Evolutionary conservation across 2,888 invertebrate genomes (phyloP).

Genomic region (Synergus japonicus): DNA sequence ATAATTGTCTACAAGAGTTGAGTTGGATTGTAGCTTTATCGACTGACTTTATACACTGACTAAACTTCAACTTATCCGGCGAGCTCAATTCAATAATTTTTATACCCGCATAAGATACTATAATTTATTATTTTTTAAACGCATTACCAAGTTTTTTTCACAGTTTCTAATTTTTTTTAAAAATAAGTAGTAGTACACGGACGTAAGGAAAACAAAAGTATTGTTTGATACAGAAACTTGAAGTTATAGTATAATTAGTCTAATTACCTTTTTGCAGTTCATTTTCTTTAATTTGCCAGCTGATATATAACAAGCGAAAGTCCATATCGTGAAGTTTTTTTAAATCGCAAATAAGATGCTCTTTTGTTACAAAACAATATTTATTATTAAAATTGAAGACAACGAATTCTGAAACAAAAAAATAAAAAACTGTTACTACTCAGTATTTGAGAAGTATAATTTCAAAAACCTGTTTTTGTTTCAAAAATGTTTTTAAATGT

Average conservation of each 20-base stretch:
- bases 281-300: too few species aligned
- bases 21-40: neutral
- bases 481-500: neutral
- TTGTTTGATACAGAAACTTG: too few species aligned
- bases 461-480: neutral
- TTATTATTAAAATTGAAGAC: neutral
- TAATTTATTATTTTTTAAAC: neutral
- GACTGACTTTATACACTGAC: neutral
- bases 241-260: too few species aligned
- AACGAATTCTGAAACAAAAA: neutral
- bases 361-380: conserved; percentile 7
- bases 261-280: too few species aligned
- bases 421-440: neutral
- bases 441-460: neutral
- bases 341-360: neutral
- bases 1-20: too few species aligned
- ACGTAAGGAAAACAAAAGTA: too few species aligned
- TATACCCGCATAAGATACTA: neutral
- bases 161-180: too few species aligned
- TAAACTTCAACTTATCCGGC: neutral
- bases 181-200: too few species aligned
- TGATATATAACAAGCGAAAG: too few species aligned
- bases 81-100: neutral
- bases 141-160: too few species aligned
- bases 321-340: too few species aligned